Base-by-base conservation (phyloP, 2,797 vertebrate genomes). In the Phalanger gymnotis region DNA sequence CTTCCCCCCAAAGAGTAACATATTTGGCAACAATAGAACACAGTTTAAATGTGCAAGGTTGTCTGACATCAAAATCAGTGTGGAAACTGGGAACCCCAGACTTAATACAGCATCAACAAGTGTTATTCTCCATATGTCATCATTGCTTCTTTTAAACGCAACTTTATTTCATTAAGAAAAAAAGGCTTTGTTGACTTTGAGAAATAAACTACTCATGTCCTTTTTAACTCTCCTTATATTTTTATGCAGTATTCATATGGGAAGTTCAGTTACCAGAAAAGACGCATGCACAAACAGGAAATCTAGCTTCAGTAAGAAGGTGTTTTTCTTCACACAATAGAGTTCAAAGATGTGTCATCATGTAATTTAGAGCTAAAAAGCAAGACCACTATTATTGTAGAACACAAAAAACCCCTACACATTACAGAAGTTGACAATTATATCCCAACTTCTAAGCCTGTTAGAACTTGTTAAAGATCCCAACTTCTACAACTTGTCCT, bases 321-420 rank as follows among this genome's bases (percentile, higher is more conserved):
- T 98, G 96, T 98, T 98, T 98, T 98, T 96, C 96, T 98, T 66
- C 34, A 22, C 97, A 99, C 98, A 98, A 98, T 98, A 96, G 98
- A 97, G 96, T 98, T 98, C 98, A 98, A 98, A 98, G 97, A 98
- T 98, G 98, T 98, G 98, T 98, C 98, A 98, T 98, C 96, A 97
- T 95, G 96, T 97, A 97, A 97, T 97, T 96, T 97, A 96, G 96
- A 98, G 98, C 96, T 98, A 98, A 98, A 97, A 97, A 56, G 34
- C 93, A 96, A 91, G 19, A 94, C 92, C 57, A 92, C 54, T 90
- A 56, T 95, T 94, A 95, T n/a, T 95, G 92, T 31, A 57, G 97
- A 97, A 95, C 95, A 97, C 96, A 93, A 25, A 57, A 34, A 52
- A 3, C 94, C 30, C 30, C 94, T 91, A 94, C 91, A 34, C 94